Conservation (phyloP, 2,888 invertebrate species). For the Calameuta filiformis region DNA sequence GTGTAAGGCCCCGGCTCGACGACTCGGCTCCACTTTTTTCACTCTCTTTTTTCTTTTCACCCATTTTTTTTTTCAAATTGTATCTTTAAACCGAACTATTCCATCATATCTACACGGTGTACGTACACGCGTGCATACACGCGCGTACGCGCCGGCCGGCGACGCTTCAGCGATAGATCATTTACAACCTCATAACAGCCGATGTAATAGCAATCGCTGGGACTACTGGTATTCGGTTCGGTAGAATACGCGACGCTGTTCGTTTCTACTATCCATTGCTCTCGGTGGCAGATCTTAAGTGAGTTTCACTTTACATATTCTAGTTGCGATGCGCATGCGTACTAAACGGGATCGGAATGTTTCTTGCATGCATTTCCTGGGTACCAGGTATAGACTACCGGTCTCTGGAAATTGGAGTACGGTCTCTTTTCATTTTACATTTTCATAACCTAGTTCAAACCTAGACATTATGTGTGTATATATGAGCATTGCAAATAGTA, state of each 20-base stretch:
- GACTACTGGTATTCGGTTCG: constrained; percentile 2
- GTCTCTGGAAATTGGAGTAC: neutral
- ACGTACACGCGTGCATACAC: constrained; percentile 29
- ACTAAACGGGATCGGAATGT: neutral
- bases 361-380: neutral
- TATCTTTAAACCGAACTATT: constrained; percentile 41
- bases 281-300: neutral
- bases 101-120: constrained; percentile 36
- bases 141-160: neutral
- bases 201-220: neutral
- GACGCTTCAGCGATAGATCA: constrained; percentile 11
- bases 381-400: neutral
- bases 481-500: neutral
- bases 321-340: neutral
- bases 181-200: constrained; percentile 11
- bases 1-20: constrained; percentile 21
- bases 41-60: constrained; percentile 9
- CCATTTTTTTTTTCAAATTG: constrained; percentile 20
- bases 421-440: neutral
- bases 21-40: constrained; percentile 18
- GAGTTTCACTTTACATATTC: neutral
- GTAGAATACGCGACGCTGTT: neutral
- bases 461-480: neutral
- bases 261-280: neutral
- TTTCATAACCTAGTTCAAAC: neutral